Base-by-base conservation (phyloP, 92 coral and sea anemone species). In the Porites lobata region DNA sequence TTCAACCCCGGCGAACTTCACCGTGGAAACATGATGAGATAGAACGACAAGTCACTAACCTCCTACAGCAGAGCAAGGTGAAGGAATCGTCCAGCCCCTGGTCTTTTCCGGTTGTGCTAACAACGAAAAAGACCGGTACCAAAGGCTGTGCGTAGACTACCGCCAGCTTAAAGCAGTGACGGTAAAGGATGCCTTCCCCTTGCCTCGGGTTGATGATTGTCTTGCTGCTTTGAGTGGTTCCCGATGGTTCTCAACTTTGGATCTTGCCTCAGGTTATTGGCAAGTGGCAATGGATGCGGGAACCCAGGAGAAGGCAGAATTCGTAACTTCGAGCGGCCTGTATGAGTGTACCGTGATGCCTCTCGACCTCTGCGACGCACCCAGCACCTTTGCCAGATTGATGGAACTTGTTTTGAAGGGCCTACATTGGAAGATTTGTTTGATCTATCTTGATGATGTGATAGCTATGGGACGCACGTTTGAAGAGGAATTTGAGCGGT, bases 21-120 rank as follows among this genome's bases (percentile, higher is more conserved):
- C 88, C 85, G 17, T 82, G 92, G 88, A 90, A 85, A 79, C 87
- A 80, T 9, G 77, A 59, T 22, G 82, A 77, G 20, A 85, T 90
- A 26, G 29, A 26, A 1, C 22, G 80, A 65, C 88, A 88, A 65
- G 82, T 76, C 12, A 15, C 19, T 19, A 84, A 82, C 50, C 69
- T 87, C 21, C 52, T 71, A 9, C 71, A 81, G 15, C 71, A 81
- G 51, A 89, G 92, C 11, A 54, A 52, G 50, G 77, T 88, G 21
- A 70, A 50, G 66, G 89, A 26, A 26, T 26, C 29, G 29, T 26
- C 29, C 29, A 26, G 29, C 29, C 29, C 29, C 29, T 26, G 29
- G 29, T 26, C 29, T 26, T 26, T 26, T 26, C 29, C 29, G 29
- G 29, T 26, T 26, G 29, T 26, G 29, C 85, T 66, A 85, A 6